These are phyloP conservation scores for Altica lythri DNA, from an alignment of 2,888 invertebrate species.

Conservation along the genomic window DNA sequence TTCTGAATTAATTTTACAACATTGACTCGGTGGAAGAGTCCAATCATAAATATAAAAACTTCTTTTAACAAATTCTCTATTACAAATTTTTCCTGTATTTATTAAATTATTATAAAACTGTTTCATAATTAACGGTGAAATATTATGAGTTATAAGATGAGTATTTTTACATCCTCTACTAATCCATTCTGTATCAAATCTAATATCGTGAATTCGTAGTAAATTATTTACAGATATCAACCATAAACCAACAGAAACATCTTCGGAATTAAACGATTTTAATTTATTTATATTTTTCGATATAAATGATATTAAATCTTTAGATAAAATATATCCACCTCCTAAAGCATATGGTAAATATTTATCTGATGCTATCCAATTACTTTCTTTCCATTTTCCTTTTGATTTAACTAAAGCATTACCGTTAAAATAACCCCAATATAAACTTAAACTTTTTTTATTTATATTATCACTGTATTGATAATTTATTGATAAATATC, in stretches of 20 bases:
- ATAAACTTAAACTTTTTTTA: slow-evolving; percentile 64
- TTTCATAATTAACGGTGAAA: slow-evolving; percentile 72
- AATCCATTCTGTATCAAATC: slow-evolving; percentile 93
- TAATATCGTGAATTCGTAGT: slow-evolving; percentile 82
- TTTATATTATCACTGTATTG: slow-evolving; percentile 54
- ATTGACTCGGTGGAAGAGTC: slow-evolving; percentile 78
- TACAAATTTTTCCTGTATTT: slow-evolving; percentile 65
- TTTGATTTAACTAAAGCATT: slow-evolving; percentile 72
- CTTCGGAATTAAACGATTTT: slow-evolving; percentile 85
- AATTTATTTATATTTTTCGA: no score
- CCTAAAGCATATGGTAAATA: slow-evolving; percentile 94
- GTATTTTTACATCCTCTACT: slow-evolving; percentile 87
- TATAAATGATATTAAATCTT: slow-evolving; percentile 78
- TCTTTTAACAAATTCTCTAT: slow-evolving; percentile 61
- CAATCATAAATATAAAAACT: slow-evolving; percentile 81
- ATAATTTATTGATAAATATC: slow-evolving; percentile 49
- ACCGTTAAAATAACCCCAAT: slow-evolving; percentile 98
- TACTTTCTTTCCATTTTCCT: slow-evolving; percentile 90
- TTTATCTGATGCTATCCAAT: slow-evolving; percentile 88
- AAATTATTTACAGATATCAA: slow-evolving; percentile 80
- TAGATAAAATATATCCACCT: slow-evolving; percentile 91
- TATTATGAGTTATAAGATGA: slow-evolving; percentile 89
- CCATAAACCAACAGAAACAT: slow-evolving; percentile 95
- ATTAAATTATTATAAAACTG: slow-evolving; percentile 64
- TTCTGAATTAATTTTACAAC: no score